Base-by-base conservation (phyloP, 2,888 invertebrate species). In the Agrochola lychnidis region DNA sequence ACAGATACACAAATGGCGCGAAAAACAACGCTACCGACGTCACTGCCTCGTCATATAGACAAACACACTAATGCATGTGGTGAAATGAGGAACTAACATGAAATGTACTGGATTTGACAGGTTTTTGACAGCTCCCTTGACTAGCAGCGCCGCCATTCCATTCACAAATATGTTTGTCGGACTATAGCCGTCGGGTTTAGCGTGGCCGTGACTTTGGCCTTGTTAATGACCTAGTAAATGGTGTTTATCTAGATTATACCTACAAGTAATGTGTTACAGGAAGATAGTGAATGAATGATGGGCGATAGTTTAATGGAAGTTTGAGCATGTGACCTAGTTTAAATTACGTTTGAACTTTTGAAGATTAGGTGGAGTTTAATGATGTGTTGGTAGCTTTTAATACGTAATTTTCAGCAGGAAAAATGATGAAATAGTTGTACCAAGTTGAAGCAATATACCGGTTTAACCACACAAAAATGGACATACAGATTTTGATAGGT, bases 201-300 rank as follows among this genome's bases (percentile, higher is more conserved):
- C 42, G 30, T 79, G 87, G 66, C 88, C 87, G 70, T 88, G 90
- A 88, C 84, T 81, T 79, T 83, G 79, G 76, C 81, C 81, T 87
- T 81, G 88, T 69, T 82, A 86, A 82, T 88, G 87, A 90, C 87
- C 81, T 79, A 66, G 72, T 63, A 45, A 62, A 73, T 57, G 61
- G 48, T 66, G 25, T 61, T 45, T 64, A 67, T 63, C n/a, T 66
- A 61, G 51, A 81, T 59, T 30, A 78, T 36, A 79, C 10, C 48
- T 68, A 63, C 56, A 59, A 71, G 25, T 25, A 40, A 51, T 73
- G 64, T 53, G 57, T 4, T 53, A 53, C 42, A 75, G 42, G 56
- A 73, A 82, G 67, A 79, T 68, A 78, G 22, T 68, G 62, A 82
- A 63, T 79, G 78, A 72, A 84, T 63, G 19, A 62, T 67, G 30